These are phyloP conservation scores for Atherinosoma microstoma DNA, from an alignment of 2,797 vertebrate species.

Conservation along the genomic window DNA sequence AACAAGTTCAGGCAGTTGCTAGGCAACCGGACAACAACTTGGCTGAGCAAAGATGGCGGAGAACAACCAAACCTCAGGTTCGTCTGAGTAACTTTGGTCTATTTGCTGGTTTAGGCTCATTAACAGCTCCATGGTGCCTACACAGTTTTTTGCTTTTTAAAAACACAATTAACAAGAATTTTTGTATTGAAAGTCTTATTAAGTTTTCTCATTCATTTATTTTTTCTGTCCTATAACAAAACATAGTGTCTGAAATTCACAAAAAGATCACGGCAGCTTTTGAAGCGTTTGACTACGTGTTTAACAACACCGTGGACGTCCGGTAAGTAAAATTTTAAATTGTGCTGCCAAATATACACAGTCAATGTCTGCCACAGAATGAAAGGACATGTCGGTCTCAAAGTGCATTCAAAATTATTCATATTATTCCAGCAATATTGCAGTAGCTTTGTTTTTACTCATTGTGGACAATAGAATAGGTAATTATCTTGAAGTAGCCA, in stretches of 20 bases:
- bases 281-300: constrained; percentile 90
- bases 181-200: background rate
- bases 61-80: constrained; percentile 65
- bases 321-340: constrained; percentile 81
- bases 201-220: background rate
- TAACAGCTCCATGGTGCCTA: background rate
- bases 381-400: background rate
- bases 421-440: no score
- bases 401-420: no score
- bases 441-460: no score
- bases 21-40: constrained; percentile 56
- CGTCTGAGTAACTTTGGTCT: background rate
- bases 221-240: constrained; percentile 78
- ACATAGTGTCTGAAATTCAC: constrained; percentile 75
- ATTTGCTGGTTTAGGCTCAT: background rate
- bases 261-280: constrained; percentile 90
- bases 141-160: background rate
- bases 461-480: no score
- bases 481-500: no score
- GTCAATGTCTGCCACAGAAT: background rate
- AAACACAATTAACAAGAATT: background rate
- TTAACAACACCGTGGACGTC: constrained; percentile 90
- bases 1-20: constrained; percentile 45
- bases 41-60: constrained; percentile 65
- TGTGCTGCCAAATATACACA: no score